These are phyloP conservation scores for Eubasilissa splendida DNA, from an alignment of 2,888 invertebrate genomes.

Conservation along the genomic window DNA sequence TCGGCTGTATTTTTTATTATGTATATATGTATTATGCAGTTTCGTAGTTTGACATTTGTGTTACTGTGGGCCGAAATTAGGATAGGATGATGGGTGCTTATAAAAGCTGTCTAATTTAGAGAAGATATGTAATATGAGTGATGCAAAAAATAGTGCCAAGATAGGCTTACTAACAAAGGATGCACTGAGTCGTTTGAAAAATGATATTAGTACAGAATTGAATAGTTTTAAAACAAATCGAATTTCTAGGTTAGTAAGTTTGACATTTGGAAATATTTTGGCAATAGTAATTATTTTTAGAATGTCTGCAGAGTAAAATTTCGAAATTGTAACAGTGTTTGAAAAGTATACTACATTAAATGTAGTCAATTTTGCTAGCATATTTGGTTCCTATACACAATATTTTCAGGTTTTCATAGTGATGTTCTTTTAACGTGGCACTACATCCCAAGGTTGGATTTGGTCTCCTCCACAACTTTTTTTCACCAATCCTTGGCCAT, in stretches of 20 bases:
- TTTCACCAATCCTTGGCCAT: too few species aligned
- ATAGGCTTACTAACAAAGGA: slow-evolving; percentile 49
- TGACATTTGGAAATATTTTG: slow-evolving; percentile 3
- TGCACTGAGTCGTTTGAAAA: slow-evolving; percentile 49
- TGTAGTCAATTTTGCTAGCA: too few species aligned
- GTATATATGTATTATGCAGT: too few species aligned
- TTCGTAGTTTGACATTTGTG: too few species aligned
- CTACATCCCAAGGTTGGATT: too few species aligned
- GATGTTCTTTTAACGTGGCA: too few species aligned
- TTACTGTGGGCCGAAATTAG: too few species aligned
- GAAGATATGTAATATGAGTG: slow-evolving; percentile 44
- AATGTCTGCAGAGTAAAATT: not conserved
- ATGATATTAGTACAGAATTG: slow-evolving; percentile 51
- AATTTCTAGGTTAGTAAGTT: slow-evolving; percentile 47
- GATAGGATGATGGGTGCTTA: too few species aligned
- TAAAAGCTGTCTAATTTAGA: not conserved
- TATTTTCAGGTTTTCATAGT: too few species aligned
- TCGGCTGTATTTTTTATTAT: too few species aligned
- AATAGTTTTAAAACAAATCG: slow-evolving; percentile 43
- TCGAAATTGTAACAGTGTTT: not conserved
- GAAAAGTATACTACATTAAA: not conserved
- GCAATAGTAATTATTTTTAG: slow-evolving; percentile 4
- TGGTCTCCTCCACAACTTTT: too few species aligned
- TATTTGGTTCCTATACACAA: too few species aligned
- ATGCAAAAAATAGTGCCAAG: slow-evolving; percentile 27